Evolutionary conservation across 2,113 vertebrate genomes (phyloP).

Genomic region (Malaclemys terrapin): DNA sequence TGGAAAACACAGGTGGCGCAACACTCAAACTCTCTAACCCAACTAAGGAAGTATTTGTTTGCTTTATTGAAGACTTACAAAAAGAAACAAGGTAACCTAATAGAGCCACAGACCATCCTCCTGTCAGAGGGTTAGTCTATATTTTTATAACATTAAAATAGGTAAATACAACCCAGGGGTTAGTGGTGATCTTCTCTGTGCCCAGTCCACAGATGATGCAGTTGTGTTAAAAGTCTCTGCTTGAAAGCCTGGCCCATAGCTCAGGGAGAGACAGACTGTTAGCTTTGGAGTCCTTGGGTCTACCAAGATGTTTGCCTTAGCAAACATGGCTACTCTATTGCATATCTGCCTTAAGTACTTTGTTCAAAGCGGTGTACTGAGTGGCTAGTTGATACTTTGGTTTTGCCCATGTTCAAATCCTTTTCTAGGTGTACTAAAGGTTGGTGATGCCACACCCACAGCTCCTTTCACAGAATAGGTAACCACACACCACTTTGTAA

Average conservation of each 20-base stretch:
- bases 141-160: not conserved
- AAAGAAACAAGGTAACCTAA: not conserved
- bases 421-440: fast-evolving
- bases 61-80: not conserved
- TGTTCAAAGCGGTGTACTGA: fast-evolving
- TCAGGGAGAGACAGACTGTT: not conserved
- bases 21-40: not conserved
- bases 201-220: not conserved
- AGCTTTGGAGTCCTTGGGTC: not conserved
- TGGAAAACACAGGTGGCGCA: not conserved
- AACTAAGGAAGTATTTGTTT: not conserved
- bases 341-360: fast-evolving
- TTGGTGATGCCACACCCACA: not conserved
- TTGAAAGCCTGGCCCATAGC: not conserved
- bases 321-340: fast-evolving
- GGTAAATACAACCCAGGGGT: not conserved
- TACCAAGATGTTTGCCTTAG: not conserved
- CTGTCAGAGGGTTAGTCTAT: not conserved
- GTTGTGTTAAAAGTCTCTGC: not conserved
- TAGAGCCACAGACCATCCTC: not conserved
- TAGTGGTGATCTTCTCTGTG: not conserved
- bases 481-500: fast-evolving
- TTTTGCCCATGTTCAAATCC: fast-evolving
- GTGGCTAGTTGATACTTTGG: not conserved
- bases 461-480: fast-evolving